Evolutionary conservation across 2,888 invertebrate genomes (phyloP).

Genomic region (Pristionchus fissidentatus): DNA sequence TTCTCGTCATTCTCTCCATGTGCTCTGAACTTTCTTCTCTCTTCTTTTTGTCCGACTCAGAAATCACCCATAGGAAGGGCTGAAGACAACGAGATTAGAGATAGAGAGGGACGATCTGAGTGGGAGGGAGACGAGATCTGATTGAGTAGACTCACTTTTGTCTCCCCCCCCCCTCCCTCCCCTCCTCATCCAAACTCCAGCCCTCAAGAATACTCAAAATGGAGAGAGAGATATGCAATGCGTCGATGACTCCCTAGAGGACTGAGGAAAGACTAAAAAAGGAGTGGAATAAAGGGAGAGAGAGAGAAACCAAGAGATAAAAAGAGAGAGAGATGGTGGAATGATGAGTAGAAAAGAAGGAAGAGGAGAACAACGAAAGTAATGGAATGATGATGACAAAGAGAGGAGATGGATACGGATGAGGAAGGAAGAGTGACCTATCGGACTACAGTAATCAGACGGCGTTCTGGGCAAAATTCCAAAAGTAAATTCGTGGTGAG

Average conservation of each 20-base stretch:
- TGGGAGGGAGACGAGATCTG: slow-evolving; percentile 15
- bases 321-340: background rate
- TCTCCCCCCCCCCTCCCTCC: background rate
- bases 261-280: slow-evolving; percentile 5
- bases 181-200: no score
- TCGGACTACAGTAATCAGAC: background rate
- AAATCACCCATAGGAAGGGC: background rate
- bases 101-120: no score
- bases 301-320: no score
- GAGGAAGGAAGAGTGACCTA: background rate
- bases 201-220: slow-evolving; percentile 42
- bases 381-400: slow-evolving; percentile 27
- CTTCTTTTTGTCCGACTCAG: no score
- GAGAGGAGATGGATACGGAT: background rate
- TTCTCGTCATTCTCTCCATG: background rate
- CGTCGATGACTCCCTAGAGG: slow-evolving; percentile 9
- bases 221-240: background rate
- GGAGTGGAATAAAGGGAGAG: background rate
- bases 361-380: background rate
- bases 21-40: no score
- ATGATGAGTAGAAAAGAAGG: background rate
- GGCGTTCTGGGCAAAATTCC: no score
- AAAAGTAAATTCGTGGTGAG: no score
- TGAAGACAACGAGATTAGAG: no score
- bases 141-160: slow-evolving; percentile 17